Conservation (phyloP, 2,113 vertebrate species). For the Microcebus jonahi region DNA sequence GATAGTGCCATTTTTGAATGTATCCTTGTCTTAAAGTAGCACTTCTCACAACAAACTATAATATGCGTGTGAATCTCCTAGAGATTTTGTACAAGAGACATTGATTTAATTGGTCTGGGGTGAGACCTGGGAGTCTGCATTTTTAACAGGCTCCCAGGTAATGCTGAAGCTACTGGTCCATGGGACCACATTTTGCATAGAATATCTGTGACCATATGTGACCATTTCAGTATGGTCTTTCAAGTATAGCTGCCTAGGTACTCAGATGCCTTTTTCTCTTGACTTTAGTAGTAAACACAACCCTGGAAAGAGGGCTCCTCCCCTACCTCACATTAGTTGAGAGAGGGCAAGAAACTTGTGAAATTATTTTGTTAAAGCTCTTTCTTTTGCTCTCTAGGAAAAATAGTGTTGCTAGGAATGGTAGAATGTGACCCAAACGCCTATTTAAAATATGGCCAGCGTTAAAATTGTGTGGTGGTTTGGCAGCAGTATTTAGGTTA, state of each 20-base stretch:
- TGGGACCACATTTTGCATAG: not conserved
- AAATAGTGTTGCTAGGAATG: not conserved
- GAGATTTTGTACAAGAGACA: not conserved
- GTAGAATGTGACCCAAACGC: not conserved
- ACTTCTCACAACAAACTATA: not conserved
- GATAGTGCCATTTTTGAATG: not conserved
- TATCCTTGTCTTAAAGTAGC: slow-evolving; percentile 9
- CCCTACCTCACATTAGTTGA: not conserved
- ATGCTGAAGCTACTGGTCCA: not conserved
- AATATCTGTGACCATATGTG: not conserved
- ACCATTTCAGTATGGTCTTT: not conserved
- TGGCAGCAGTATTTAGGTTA: not conserved
- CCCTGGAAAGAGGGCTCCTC: not conserved
- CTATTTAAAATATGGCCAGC: not conserved
- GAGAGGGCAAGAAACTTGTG: not conserved
- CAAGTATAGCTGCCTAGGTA: not conserved
- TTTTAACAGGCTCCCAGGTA: not conserved
- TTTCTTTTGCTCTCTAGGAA: not conserved
- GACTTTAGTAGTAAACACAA: not conserved
- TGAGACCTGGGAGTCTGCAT: not conserved
- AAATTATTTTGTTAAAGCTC: not conserved
- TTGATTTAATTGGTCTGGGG: not conserved
- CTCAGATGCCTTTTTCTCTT: not conserved
- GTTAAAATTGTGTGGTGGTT: not conserved
- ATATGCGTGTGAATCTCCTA: not conserved